Evolutionary conservation across 2,113 vertebrate genomes (phyloP).

Genomic region (Vombatus ursinus): DNA sequence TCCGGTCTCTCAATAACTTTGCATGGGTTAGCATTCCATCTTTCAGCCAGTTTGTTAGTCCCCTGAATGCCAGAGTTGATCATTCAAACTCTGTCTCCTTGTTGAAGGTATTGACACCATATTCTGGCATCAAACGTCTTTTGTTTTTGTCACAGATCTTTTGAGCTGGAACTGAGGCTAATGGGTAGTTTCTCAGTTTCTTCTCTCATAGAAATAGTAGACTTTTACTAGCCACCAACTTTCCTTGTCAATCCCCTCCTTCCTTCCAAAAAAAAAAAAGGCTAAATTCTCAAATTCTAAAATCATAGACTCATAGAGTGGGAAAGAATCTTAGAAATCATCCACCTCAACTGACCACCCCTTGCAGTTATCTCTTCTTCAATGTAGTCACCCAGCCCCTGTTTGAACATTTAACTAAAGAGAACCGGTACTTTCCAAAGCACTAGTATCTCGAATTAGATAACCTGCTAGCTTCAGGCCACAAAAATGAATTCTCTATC

Average conservation of each 20-base stretch:
- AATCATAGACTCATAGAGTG: not conserved
- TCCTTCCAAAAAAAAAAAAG: not conserved
- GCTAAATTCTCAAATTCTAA: not conserved
- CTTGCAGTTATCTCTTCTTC: not conserved
- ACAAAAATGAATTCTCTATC: not conserved
- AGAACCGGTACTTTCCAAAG: not conserved
- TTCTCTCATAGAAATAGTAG: not conserved
- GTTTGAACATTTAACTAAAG: not conserved
- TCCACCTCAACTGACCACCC: not conserved
- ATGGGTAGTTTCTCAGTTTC: not conserved
- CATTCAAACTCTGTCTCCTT: too few species aligned
- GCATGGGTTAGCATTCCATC: too few species aligned
- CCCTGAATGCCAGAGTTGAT: too few species aligned
- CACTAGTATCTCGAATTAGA: slow-evolving; percentile 12
- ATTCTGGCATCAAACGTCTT: too few species aligned
- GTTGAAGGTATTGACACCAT: too few species aligned
- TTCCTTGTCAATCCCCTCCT: not conserved
- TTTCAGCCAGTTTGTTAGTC: too few species aligned
- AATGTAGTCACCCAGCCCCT: not conserved
- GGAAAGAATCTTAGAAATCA: not conserved
- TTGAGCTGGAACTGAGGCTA: not conserved
- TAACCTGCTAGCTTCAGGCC: not conserved
- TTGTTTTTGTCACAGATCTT: too few species aligned
- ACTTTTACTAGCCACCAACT: not conserved
- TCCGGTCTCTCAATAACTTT: too few species aligned